Base-by-base conservation (phyloP, 2,113 vertebrate genomes). In the Sebastes fasciatus region DNA sequence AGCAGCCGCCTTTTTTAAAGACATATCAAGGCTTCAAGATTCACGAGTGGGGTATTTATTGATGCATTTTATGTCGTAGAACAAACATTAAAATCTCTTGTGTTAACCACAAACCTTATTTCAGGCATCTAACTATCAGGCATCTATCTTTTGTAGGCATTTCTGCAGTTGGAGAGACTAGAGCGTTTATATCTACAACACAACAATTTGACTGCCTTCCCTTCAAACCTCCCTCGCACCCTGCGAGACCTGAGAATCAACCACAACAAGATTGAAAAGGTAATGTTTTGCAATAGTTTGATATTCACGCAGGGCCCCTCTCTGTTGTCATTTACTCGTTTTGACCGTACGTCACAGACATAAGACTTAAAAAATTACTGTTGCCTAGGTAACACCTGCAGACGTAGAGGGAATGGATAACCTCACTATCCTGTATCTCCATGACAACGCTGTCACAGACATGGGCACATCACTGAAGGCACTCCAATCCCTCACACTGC, bases 111-210 rank as follows among this genome's bases (percentile, higher is more conserved):
- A 34, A 34, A 34, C 34, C 34, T 34, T 34, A 34, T 34, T 34
- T 34, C 34, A 34, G 34, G 34, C 34, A 34, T 34, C 34, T 34
- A 34, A 34, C 34, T 34, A 34, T 34, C 34, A 34, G 34, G 34
- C 34, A 34, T 34, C 34, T 34, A 34, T 34, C 34, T 34, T 58
- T 52, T 65, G 16, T n/a, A 95, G 94, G 95, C 96, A 45, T 99
- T 99, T 48, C 93, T 96, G 79, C 97, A 96, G 90, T 88, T 99
- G 92, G 86, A 64, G 46, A 90, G 61, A 40, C 84, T 99, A 69
- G 96, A 99, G 90, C 96, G 97, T 80, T 84, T 99, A 10, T 99
- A 99, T 93, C 89, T 99, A 76, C 97, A 97, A 67, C 96, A 98
- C 93, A 99, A 99, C 93, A 98, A 98, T 89, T 89, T 99, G 77